Evolutionary conservation across 2,113 vertebrate genomes (phyloP), one percentile per base, ranked within the genome.

Genomic region (Poecile atricapillus): DNA sequence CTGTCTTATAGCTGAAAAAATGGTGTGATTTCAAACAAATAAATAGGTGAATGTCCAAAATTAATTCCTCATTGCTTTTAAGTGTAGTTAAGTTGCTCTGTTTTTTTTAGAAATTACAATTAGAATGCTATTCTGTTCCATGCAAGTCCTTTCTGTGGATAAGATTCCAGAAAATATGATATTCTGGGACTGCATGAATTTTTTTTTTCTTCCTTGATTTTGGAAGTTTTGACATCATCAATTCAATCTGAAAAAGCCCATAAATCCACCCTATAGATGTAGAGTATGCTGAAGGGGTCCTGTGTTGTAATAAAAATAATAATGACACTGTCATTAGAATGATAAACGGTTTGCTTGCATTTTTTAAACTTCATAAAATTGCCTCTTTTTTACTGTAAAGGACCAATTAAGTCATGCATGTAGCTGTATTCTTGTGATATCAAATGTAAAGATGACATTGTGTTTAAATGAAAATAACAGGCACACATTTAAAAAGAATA

Each of bases 321-420:
- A 75, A 91, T 41, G 24, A 58, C 59, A 78, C 41, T 88, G 56
- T 73, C 94, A 62, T 96, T 88, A 92, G 59, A 95, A 94, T 63
- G 35, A 55, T 83, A 84, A 96, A 83, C 43, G 79, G 21, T 87
- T 90, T 93, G 80, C 87, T 96, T 79, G 63, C 78, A 81, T 95
- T 95, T 97, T 92, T 94, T 83, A 80, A 83, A 91, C 74, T 83
- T 96, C 77, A 77, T 56, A 75, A 92, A 92, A 69, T 74, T 88
- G 67, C 70, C 52, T 95, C 83, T 96, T 97, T 94, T 94, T 90
- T 95, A 85, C 56, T 87, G 69, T 94, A 87, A 96, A 97, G 96
- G 95, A 96, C 93, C 95, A 96, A 93, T 95, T 89, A 95, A 91
- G 35, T 96, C 90, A 95, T 98, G 93, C 97, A 96, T 94, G 91